phyloP scores from a whole-genome alignment of 2,113 vertebrate species.

The Myocastor coypus region DNA sequence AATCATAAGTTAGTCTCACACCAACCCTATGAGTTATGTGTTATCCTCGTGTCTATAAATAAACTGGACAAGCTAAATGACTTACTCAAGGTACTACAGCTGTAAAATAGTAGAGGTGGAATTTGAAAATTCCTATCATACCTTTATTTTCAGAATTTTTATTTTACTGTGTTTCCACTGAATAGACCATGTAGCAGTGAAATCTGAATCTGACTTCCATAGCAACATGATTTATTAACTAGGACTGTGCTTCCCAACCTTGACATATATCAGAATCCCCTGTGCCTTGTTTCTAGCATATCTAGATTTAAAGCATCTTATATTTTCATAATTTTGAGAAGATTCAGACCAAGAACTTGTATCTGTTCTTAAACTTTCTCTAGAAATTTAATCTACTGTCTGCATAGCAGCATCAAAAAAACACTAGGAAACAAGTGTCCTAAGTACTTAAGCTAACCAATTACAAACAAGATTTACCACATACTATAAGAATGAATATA shows the following conservation, averaged over 20 bases:
- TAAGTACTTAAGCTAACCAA: not conserved
- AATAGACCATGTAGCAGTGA: not conserved
- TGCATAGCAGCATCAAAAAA: not conserved
- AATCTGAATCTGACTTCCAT: not conserved
- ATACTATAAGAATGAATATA: not conserved
- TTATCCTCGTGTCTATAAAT: conserved; percentile 53
- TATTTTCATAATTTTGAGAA: conserved; percentile 6
- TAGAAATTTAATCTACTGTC: not conserved
- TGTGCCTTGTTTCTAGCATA: not conserved
- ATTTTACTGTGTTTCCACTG: not conserved
- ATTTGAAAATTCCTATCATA: conserved; percentile 37
- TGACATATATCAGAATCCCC: not conserved
- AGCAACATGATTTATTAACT: not conserved
- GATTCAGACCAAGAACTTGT: not conserved
- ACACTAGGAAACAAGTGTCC: not conserved
- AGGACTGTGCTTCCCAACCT: not conserved
- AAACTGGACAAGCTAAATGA: conserved; percentile 42
- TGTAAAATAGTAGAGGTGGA: not conserved
- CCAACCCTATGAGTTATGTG: not conserved
- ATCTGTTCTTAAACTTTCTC: not conserved
- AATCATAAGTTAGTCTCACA: not conserved
- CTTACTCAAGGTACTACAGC: conserved; percentile 48
- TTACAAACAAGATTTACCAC: not conserved
- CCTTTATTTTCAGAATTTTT: not conserved
- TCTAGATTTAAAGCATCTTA: not conserved